phyloP scores from a whole-genome alignment of 1,140 invertebrate species.

The Macrocentrus cingulum region DNA sequence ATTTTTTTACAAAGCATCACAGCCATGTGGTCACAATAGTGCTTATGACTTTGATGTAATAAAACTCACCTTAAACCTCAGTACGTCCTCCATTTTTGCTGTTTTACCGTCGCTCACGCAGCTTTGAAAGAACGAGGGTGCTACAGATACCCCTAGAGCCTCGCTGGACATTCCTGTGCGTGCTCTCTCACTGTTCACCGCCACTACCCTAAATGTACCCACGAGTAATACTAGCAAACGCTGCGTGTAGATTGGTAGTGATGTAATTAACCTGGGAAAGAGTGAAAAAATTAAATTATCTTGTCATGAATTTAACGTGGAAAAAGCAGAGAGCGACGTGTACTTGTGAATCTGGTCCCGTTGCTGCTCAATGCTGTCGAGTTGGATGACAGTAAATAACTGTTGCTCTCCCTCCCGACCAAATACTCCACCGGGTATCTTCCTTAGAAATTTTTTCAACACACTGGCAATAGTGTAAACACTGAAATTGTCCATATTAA shows the following conservation, averaged over 20 bases:
- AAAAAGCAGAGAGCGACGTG: conserved; percentile 37
- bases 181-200: conserved; percentile 86
- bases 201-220: conserved; percentile 95
- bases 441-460: conserved; percentile 95
- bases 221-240: conserved; percentile 91
- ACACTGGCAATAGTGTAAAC: conserved; percentile 98
- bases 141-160: conserved; percentile 91
- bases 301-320: conserved; percentile 13
- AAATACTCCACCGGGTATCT: conserved; percentile 96
- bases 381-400: conserved; percentile 85
- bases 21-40: neutral
- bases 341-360: conserved; percentile 90
- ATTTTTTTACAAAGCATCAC: neutral
- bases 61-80: conserved; percentile 81
- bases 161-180: conserved; percentile 95
- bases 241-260: conserved; percentile 87
- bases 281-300: conserved; percentile 25
- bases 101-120: conserved; percentile 92
- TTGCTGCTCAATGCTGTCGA: conserved; percentile 78
- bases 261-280: conserved; percentile 79
- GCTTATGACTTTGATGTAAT: neutral
- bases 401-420: conserved; percentile 85
- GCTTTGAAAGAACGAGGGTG: conserved; percentile 97
- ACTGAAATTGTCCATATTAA: conserved; percentile 97
- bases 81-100: conserved; percentile 92